Evolutionary conservation across 2,888 invertebrate genomes (phyloP).

Genomic region (Priocnemis perturbator): DNA sequence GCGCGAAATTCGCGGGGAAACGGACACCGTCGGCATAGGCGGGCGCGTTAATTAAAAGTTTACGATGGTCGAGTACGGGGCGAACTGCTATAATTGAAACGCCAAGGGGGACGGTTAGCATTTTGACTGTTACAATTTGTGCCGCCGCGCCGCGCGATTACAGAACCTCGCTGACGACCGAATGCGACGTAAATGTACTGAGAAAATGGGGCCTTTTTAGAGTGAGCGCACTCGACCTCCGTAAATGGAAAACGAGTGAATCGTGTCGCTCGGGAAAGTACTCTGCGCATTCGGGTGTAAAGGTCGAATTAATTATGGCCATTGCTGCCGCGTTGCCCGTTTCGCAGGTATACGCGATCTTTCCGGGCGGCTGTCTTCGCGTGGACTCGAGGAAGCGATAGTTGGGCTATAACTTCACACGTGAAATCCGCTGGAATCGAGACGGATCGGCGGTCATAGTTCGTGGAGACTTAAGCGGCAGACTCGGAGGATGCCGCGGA

Average conservation of each 20-base stretch:
- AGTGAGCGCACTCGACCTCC: neutral
- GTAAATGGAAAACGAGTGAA: too few species aligned
- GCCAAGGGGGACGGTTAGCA: neutral
- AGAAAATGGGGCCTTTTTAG: constrained; percentile 5
- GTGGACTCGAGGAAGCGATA: too few species aligned
- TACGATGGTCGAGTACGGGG: constrained; percentile 24
- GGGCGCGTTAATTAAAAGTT: constrained; percentile 47
- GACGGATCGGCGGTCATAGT: constrained; percentile 38
- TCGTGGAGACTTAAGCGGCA: constrained; percentile 41
- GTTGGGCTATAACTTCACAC: too few species aligned
- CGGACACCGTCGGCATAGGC: constrained; percentile 7
- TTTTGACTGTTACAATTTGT: constrained; percentile 26
- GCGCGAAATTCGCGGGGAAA: neutral
- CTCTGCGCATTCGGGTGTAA: too few species aligned
- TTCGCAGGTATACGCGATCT: too few species aligned
- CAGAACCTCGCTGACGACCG: neutral
- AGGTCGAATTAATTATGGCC: too few species aligned
- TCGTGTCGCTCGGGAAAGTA: too few species aligned
- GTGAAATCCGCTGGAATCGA: constrained; percentile 22
- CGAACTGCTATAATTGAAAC: constrained; percentile 32
- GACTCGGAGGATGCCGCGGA: constrained; percentile 38
- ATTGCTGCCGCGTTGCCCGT: too few species aligned
- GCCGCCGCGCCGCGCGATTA: neutral
- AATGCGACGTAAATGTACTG: constrained; percentile 10
- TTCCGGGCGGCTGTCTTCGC: too few species aligned